phyloP scores from a whole-genome alignment of 2,113 vertebrate species.

The Cariama cristata region DNA sequence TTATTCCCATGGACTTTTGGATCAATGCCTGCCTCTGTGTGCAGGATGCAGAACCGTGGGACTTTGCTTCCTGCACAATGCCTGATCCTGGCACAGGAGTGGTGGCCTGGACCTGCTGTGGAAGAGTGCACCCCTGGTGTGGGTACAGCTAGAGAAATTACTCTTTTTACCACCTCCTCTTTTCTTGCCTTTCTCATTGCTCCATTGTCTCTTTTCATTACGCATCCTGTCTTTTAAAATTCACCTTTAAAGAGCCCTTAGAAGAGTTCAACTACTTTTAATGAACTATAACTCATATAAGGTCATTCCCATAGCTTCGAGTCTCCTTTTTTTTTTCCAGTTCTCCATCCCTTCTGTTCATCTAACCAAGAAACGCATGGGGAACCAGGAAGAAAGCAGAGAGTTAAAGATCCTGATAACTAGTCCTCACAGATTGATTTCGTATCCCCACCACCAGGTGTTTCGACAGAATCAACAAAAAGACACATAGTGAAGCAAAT shows the following conservation, averaged over 20 bases:
- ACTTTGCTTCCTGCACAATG: neutral
- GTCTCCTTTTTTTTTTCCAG: neutral
- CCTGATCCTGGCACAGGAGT: neutral
- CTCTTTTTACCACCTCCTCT: neutral
- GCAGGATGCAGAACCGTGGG: neutral
- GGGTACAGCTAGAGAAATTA: neutral
- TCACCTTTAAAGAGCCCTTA: neutral
- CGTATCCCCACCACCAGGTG: rapidly evolving
- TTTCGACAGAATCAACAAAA: neutral
- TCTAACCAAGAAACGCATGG: neutral
- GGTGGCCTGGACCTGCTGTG: neutral
- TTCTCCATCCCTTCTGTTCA: neutral
- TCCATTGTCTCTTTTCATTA: neutral
- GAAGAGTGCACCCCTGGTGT: neutral
- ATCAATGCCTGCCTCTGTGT: neutral
- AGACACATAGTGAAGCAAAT: neutral
- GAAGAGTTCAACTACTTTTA: neutral
- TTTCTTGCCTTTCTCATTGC: neutral
- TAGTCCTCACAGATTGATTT: neutral
- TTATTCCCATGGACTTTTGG: neutral
- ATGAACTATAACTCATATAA: neutral
- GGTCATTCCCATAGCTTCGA: neutral
- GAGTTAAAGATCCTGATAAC: neutral
- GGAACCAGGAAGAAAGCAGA: neutral
- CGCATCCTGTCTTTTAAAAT: neutral